Conservation (phyloP, 2,797 vertebrate species). For the Diplodus puntazzo region DNA sequence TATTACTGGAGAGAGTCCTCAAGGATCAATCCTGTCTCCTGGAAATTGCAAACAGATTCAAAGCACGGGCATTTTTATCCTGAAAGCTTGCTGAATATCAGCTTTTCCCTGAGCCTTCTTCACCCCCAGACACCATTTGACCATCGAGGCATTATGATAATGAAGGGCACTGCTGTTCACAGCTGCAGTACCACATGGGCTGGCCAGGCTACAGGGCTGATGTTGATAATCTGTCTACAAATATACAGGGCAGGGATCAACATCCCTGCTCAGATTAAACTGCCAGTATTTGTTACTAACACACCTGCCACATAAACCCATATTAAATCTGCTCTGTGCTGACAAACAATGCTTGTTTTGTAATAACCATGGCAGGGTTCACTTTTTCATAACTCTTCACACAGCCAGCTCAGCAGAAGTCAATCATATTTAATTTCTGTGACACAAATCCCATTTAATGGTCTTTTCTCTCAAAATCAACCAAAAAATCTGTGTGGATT, state of each 20-base stretch:
- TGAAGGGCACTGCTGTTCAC: conserved; percentile 67
- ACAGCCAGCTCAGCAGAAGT: background rate
- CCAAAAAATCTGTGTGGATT: background rate
- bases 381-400: background rate
- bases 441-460: background rate
- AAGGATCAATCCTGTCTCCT: conserved; percentile 1
- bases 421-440: background rate
- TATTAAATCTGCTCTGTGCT: conserved; percentile 33
- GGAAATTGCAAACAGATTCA: conserved; percentile 14
- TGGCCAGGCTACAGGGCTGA: conserved; percentile 34
- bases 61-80: conserved; percentile 35
- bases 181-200: conserved; percentile 67
- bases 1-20: background rate
- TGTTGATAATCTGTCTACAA: conserved; percentile 74
- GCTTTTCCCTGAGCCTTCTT: conserved; percentile 59
- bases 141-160: conserved; percentile 65
- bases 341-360: background rate
- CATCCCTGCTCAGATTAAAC: conserved; percentile 71
- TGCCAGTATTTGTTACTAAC: conserved; percentile 58
- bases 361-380: background rate
- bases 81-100: conserved; percentile 32
- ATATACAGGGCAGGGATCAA: conserved; percentile 59
- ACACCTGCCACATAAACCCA: conserved; percentile 48
- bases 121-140: conserved; percentile 57
- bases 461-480: background rate